Evolutionary conservation across 2,888 invertebrate genomes (phyloP).

Genomic region (Choristoneura rosaceana): DNA sequence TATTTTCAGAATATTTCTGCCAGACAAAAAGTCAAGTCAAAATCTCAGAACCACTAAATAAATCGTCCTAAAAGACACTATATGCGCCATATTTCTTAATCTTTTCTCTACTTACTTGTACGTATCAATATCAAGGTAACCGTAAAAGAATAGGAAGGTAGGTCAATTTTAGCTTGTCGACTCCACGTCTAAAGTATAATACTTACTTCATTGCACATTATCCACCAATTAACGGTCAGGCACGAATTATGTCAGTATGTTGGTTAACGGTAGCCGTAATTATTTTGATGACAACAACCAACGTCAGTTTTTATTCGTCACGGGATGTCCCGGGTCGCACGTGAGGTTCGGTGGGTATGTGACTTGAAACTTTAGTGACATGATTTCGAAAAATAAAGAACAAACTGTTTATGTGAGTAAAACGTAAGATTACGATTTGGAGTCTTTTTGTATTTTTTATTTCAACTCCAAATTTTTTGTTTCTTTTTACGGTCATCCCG

Average conservation of each 20-base stretch:
- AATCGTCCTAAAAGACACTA: not conserved
- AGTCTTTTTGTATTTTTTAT: too few species aligned
- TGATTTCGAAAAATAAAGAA: slow-evolving; percentile 4
- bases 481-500: too few species aligned
- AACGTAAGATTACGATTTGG: too few species aligned
- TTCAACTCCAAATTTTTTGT: too few species aligned
- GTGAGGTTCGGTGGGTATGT: slow-evolving; percentile 22
- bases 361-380: slow-evolving; percentile 25
- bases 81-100: too few species aligned
- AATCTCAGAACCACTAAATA: not conserved
- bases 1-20: too few species aligned
- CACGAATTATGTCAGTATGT: slow-evolving; percentile 22
- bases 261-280: slow-evolving; percentile 24
- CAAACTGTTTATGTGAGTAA: not conserved
- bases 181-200: not conserved
- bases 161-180: too few species aligned
- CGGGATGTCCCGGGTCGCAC: slow-evolving; percentile 35
- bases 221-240: not conserved
- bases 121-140: too few species aligned
- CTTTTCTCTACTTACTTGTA: not conserved
- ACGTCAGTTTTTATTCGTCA: slow-evolving; percentile 26
- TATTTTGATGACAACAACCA: slow-evolving; percentile 19
- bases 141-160: too few species aligned
- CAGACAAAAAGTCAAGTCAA: too few species aligned
- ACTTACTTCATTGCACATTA: not conserved